Evolutionary conservation across 2,113 vertebrate species (phyloP).

Genomic region (Pelecanus crispus): DNA sequence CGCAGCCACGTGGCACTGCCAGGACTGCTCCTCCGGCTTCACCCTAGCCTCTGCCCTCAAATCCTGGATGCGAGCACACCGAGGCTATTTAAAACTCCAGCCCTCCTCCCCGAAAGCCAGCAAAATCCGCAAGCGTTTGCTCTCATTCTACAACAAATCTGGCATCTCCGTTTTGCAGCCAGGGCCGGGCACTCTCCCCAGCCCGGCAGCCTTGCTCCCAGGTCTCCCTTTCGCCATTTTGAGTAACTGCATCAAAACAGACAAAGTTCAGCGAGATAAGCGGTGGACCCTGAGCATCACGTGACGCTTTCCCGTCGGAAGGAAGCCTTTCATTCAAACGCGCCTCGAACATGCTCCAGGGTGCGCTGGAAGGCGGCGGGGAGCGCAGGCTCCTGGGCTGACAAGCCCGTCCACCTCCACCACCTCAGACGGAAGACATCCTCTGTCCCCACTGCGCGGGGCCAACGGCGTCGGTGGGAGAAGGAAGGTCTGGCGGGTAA

Average conservation of each 20-base stretch:
- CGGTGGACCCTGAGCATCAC: not conserved
- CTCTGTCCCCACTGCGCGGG: not conserved
- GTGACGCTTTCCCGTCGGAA: not conserved
- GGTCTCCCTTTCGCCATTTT: not conserved
- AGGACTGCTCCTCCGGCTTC: not conserved
- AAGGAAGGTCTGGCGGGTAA: not conserved
- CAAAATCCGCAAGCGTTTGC: fast-evolving
- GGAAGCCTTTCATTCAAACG: not conserved
- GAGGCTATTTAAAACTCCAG: not conserved
- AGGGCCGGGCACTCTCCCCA: not conserved
- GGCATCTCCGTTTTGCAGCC: not conserved
- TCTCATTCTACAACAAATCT: not conserved
- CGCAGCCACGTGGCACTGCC: not conserved
- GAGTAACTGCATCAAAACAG: not conserved
- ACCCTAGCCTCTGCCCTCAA: not conserved
- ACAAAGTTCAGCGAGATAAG: conserved; percentile 35
- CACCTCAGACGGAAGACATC: fast-evolving
- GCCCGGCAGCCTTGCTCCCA: not conserved
- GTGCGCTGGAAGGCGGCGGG: fast-evolving
- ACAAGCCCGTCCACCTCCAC: not conserved
- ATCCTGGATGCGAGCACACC: not conserved
- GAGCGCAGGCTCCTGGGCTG: not conserved
- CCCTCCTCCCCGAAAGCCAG: not conserved
- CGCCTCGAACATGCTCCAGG: fast-evolving
- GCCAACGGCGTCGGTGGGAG: fast-evolving